phyloP scores from a whole-genome alignment of 1,140 invertebrate species.

The Melipona quadrifasciata region DNA sequence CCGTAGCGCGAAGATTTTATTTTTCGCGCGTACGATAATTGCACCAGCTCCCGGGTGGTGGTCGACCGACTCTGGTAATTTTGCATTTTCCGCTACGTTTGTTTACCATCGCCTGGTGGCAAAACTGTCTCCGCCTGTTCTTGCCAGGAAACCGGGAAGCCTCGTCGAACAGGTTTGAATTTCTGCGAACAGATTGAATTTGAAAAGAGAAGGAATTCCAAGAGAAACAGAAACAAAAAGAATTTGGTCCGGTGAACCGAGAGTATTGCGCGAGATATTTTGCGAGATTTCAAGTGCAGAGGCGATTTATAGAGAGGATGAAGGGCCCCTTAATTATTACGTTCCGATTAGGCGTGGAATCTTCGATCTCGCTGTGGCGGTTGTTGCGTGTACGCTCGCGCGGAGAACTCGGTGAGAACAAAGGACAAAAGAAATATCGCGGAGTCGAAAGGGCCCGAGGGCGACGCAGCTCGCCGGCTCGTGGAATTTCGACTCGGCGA shows the following conservation, averaged over 20 bases:
- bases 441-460: conserved; percentile 35
- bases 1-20: conserved; percentile 60
- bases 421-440: conserved; percentile 51
- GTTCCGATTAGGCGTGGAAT: conserved; percentile 70
- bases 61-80: conserved; percentile 40
- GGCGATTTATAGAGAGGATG: not conserved
- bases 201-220: not conserved
- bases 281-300: not conserved
- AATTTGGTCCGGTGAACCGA: not conserved
- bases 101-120: not conserved
- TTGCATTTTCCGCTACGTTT: conserved; percentile 52
- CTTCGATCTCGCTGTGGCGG: conserved; percentile 49
- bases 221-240: not conserved
- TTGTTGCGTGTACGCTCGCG: not conserved
- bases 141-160: not conserved
- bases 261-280: not conserved
- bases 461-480: not conserved
- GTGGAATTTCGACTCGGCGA: conserved; percentile 49
- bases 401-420: conserved; percentile 42
- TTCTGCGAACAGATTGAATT: not conserved
- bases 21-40: conserved; percentile 65
- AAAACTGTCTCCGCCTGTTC: not conserved
- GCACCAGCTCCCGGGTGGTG: conserved; percentile 15
- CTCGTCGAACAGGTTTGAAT: not conserved
- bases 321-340: conserved; percentile 70